Evolutionary conservation across 2,797 vertebrate genomes (phyloP).

Genomic region (Syngnathus acus): DNA sequence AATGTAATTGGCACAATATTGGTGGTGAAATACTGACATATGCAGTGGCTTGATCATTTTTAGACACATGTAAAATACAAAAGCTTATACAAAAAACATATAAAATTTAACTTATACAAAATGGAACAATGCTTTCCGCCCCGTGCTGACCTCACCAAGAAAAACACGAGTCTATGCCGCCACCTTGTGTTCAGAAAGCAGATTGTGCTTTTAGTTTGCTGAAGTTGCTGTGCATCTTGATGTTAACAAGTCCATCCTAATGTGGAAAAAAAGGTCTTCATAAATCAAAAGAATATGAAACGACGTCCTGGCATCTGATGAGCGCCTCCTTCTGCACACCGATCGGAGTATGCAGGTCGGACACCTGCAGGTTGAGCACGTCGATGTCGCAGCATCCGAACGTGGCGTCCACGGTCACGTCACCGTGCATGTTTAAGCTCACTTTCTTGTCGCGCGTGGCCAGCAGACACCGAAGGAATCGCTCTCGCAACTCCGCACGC

Average conservation of each 20-base stretch:
- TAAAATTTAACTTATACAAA: background rate
- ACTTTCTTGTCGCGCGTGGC: constrained; percentile 70
- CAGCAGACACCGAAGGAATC: constrained; percentile 76
- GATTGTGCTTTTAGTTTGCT: constrained; percentile 3
- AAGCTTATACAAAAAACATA: background rate
- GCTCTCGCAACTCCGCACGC: constrained; percentile 70
- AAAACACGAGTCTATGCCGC: constrained; percentile 7
- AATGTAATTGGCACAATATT: background rate
- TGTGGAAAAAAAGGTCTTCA: constrained; percentile 27
- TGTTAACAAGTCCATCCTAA: background rate
- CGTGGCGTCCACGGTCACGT: constrained; percentile 70
- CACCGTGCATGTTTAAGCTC: constrained; percentile 71
- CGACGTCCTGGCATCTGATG: constrained; percentile 78
- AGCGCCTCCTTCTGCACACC: constrained; percentile 82
- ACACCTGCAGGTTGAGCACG: constrained; percentile 83
- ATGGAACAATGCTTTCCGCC: background rate
- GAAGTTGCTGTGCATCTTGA: background rate
- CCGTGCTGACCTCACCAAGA: background rate
- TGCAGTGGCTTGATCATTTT: too few species aligned
- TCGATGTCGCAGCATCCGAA: constrained; percentile 82
- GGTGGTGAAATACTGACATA: background rate
- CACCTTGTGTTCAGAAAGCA: constrained; percentile 41
- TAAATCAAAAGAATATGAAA: constrained; percentile 66
- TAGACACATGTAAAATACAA: background rate
- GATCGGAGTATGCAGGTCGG: constrained; percentile 79